Conservation (phyloP, 2,113 vertebrate species). For the Leptobrachium leishanense region DNA sequence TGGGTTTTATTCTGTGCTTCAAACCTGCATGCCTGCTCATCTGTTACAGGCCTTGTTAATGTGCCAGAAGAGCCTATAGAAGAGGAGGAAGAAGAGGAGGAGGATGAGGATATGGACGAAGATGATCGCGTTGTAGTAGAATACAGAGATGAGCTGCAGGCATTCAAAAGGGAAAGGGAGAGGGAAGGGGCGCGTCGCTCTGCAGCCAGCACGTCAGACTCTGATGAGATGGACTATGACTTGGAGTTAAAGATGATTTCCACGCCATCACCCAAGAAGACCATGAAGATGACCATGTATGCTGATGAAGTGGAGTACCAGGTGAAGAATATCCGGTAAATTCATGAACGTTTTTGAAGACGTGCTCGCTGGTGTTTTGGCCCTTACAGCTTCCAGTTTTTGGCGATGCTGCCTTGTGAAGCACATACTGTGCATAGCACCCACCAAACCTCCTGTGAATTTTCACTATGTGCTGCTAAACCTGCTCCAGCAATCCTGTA, state of each 20-base stretch:
- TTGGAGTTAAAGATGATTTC: conserved; percentile 98
- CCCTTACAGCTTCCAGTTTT: too few relatives aligned
- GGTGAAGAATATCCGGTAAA: conserved; percentile 88
- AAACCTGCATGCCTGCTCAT: neutral
- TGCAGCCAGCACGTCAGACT: conserved; percentile 81
- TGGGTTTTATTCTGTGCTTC: too few relatives aligned
- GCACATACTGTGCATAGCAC: too few relatives aligned
- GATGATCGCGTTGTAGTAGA: conserved; percentile 92
- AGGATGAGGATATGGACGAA: conserved; percentile 90
- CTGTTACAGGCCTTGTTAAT: conserved; percentile 80
- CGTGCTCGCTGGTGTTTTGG: too few relatives aligned
- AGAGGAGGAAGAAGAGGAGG: conserved; percentile 78
- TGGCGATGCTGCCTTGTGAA: too few relatives aligned
- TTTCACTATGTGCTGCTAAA: too few relatives aligned
- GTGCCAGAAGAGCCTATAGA: conserved; percentile 78
- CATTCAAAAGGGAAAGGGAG: conserved; percentile 67
- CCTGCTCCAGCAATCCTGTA: too few relatives aligned
- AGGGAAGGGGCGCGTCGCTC: conserved; percentile 52
- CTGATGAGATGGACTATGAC: conserved; percentile 98
- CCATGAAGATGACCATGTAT: conserved; percentile 99
- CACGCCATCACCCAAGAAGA: conserved; percentile 94
- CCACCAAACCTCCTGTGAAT: too few relatives aligned
- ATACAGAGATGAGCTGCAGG: conserved; percentile 77
- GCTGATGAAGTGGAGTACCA: conserved; percentile 91
- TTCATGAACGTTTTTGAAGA: too few relatives aligned